Conservation (phyloP, 2,888 invertebrate genomes). For the Polymixis flavicincta region DNA sequence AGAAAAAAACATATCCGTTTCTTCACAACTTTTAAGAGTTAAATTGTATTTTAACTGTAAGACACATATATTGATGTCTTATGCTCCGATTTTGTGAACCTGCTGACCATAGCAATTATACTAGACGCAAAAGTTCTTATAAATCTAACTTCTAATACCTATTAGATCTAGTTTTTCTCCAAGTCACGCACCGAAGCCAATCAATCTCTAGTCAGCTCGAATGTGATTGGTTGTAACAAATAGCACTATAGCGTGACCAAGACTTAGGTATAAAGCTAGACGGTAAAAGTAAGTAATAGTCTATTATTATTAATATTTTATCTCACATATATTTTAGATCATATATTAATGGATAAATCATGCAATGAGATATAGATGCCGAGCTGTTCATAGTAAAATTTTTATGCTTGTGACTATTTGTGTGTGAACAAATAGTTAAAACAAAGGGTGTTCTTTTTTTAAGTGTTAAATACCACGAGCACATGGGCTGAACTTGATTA, state of each 20-base stretch:
- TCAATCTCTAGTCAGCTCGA: conserved; percentile 16
- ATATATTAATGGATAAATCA: too few species aligned
- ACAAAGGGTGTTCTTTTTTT: too few species aligned
- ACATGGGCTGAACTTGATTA: too few species aligned
- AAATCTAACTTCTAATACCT: not conserved
- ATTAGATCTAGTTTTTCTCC: conserved; percentile 11
- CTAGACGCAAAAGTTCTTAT: conserved; percentile 10
- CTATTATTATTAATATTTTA: not conserved
- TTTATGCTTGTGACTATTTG: too few species aligned
- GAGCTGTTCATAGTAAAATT: too few species aligned
- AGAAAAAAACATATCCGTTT: not conserved
- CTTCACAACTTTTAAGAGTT: not conserved
- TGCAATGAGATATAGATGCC: too few species aligned
- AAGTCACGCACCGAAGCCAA: conserved; percentile 33
- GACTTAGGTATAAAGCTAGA: not conserved
- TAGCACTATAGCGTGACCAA: not conserved
- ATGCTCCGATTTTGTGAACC: not conserved
- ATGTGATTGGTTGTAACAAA: conserved; percentile 41
- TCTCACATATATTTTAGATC: too few species aligned
- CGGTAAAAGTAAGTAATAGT: not conserved
- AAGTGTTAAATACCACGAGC: too few species aligned
- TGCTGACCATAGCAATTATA: conserved; percentile 6
- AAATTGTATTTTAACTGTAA: not conserved
- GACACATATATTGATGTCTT: not conserved
- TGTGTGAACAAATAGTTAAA: too few species aligned